phyloP scores from a whole-genome alignment of 2,888 invertebrate genomes.

The Agonopterix arenella region DNA sequence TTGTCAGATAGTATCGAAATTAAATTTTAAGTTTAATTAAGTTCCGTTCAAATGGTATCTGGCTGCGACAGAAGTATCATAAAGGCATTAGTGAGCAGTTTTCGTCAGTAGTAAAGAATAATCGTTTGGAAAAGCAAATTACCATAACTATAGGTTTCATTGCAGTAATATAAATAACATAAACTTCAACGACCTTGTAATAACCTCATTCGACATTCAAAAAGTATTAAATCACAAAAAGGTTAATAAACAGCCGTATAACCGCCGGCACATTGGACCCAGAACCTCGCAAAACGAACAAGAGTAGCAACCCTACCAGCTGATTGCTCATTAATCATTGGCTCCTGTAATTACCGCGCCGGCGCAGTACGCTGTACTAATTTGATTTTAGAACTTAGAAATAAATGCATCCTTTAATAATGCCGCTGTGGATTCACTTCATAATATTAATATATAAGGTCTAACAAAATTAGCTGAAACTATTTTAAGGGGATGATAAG shows the following conservation, averaged over 20 bases:
- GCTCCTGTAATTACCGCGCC: constrained; percentile 63
- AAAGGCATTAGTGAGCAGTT: too few relatives aligned
- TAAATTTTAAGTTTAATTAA: too few relatives aligned
- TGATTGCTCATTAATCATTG: constrained; percentile 70
- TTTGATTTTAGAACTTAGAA: constrained; percentile 62
- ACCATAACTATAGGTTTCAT: too few relatives aligned
- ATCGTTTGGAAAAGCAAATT: too few relatives aligned
- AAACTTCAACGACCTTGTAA: not conserved
- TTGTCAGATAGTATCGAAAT: too few relatives aligned
- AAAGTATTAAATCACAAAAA: not conserved
- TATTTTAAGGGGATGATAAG: too few relatives aligned
- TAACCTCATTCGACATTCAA: constrained; percentile 3
- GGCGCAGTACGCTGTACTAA: constrained; percentile 45
- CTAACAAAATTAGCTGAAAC: too few relatives aligned
- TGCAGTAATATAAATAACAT: too few relatives aligned
- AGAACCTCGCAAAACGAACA: not conserved
- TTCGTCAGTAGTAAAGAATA: too few relatives aligned
- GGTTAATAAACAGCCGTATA: constrained; percentile 2
- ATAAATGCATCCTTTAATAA: constrained; percentile 27
- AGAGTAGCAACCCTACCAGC: constrained; percentile 24
- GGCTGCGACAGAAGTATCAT: too few relatives aligned
- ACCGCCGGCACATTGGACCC: not conserved
- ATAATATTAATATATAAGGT: too few relatives aligned
- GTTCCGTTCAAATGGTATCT: too few relatives aligned
- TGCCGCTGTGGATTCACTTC: not conserved